Conservation (phyloP, 2,797 vertebrate species). For the Pteronotus mesoamericanus region DNA sequence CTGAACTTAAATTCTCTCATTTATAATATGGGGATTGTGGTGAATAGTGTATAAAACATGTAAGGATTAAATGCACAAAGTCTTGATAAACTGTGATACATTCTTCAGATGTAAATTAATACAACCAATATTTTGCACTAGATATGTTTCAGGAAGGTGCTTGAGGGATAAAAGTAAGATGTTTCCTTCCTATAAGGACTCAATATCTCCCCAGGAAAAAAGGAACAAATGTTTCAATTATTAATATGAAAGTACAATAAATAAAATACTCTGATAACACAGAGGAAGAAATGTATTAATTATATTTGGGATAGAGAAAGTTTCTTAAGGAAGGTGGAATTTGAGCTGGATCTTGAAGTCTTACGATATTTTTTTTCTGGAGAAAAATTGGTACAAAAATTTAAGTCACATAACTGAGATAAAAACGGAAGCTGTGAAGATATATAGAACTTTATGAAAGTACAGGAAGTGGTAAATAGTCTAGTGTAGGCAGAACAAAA, state of each 20-base stretch:
- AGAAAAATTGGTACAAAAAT: neutral
- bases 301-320: neutral
- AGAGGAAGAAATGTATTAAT: neutral
- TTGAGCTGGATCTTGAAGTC: neutral
- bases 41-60: neutral
- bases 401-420: constrained; percentile 2
- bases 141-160: neutral
- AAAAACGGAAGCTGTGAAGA: neutral
- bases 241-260: neutral
- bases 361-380: neutral
- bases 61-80: neutral
- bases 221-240: neutral
- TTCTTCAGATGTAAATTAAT: neutral
- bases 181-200: neutral
- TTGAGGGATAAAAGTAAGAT: neutral
- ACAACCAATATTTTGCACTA: neutral
- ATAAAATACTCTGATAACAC: neutral
- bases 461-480: neutral
- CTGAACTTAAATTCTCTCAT: neutral
- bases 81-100: neutral
- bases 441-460: constrained; percentile 30
- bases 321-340: neutral
- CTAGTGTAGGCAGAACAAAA: neutral
- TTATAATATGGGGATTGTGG: neutral
- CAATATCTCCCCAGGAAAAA: neutral